Evolutionary conservation across 2,113 vertebrate genomes (phyloP).

Genomic region (Morone saxatilis): DNA sequence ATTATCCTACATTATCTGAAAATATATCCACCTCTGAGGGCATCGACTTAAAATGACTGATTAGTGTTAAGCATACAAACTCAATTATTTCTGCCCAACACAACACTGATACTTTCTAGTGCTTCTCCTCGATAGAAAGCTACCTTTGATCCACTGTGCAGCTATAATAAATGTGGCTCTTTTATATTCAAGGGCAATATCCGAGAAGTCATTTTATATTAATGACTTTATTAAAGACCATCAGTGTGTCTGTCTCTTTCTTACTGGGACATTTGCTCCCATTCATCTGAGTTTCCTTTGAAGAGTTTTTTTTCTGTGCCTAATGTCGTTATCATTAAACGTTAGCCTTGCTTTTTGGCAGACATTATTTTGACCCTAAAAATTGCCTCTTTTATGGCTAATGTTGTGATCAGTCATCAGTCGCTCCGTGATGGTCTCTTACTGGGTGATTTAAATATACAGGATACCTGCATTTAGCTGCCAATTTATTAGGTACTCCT

Average conservation of each 20-base stretch:
- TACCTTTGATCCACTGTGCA: not conserved
- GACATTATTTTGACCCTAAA: not conserved
- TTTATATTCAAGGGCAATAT: not conserved
- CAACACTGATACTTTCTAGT: not conserved
- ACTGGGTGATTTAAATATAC: not conserved
- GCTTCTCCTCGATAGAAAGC: not conserved
- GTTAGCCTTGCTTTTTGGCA: not conserved
- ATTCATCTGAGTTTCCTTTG: not conserved
- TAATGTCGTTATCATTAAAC: not conserved
- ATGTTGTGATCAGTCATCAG: not conserved
- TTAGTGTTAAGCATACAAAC: not conserved
- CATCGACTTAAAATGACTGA: not conserved
- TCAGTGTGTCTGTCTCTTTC: slow-evolving; percentile 3
- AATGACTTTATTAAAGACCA: not conserved
- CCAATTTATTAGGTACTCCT: not conserved
- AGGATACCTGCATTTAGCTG: not conserved
- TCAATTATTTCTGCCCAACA: not conserved
- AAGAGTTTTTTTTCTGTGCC: too few relatives aligned
- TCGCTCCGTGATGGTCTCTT: not conserved
- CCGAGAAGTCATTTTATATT: slow-evolving; percentile 4
- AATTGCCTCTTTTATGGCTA: not conserved
- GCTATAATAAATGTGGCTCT: not conserved
- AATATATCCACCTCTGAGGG: not conserved
- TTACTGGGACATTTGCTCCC: not conserved
- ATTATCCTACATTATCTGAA: not conserved